Base-by-base conservation (phyloP, 2,797 vertebrate genomes). In the Paguma larvata region DNA sequence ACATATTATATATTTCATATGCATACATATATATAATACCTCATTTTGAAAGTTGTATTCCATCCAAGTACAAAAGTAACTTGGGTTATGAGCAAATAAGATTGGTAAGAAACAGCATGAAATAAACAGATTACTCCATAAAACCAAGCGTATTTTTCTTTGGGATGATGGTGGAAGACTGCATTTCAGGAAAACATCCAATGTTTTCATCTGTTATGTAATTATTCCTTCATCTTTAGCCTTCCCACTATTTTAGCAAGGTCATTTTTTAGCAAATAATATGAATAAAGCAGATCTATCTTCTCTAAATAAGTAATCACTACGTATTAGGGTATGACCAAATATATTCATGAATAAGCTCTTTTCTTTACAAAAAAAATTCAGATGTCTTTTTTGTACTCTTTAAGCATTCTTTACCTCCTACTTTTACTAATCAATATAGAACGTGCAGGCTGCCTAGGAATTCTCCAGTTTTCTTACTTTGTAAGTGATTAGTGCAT, bases 41-140 rank as follows among this genome's bases (percentile, higher is more conserved):
- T 91, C 79, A 48, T 41, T 90, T 65, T 95, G 73, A 72, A 89
- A 96, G 44, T 41, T 91, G 51, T n/a, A 46, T 27, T 82, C 32
- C 92, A 53, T 41, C 12, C 59, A 92, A 89, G 19, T n/a, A 62
- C 25, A 92, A 82, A 78, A 68, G 46, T 67, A 67, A 94, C 27
- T 21, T 84, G 25, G 32, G 27, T 19, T 51, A 5, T 59, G 6
- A 92, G 83, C 8, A 72, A 75, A 73, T 44, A 44, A 90, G 18
- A 59, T 59, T 48, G 62, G 15, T 82, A 75, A 67, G 44, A 53
- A 73, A 46, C 73, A 65, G 10, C 41, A 75, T 44, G 51, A 68
- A 87, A 56, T 70, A 67, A 46, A 27, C 7, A 65, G 56, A 78
- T n/a, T 25, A 44, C 21, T 68, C 46, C 79, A 51, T 73, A 88